A percentile compares a stretch with the other conserved stretches of the same genome.
Conservation (phyloP, 2,113 vertebrate species). For the Oncorhynchus mykiss region DNA sequence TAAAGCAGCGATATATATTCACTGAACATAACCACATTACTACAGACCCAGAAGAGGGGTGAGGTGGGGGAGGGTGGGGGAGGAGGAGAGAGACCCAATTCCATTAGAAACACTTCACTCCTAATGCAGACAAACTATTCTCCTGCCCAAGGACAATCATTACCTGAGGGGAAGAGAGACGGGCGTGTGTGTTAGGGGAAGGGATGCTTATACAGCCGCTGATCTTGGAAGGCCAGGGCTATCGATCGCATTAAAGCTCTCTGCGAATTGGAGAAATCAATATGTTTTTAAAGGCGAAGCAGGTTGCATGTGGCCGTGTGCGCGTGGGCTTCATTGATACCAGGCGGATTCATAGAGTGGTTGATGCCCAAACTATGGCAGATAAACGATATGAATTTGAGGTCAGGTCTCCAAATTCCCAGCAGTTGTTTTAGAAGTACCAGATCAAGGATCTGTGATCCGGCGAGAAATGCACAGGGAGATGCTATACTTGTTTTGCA, state of each 20-base stretch:
- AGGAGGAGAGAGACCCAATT: slow-evolving; percentile 37
- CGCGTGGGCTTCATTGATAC: slow-evolving; percentile 66
- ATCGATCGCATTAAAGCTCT: slow-evolving; percentile 78
- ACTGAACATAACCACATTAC: slow-evolving; percentile 53
- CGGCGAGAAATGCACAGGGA: slow-evolving; percentile 24
- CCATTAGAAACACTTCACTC: slow-evolving; percentile 60
- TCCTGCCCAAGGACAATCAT: slow-evolving; percentile 74
- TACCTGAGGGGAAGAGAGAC: slow-evolving; percentile 65
- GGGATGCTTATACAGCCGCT: slow-evolving; percentile 72
- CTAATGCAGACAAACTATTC: slow-evolving; percentile 69
- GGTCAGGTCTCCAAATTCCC: slow-evolving; percentile 58
- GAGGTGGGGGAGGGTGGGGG: not conserved
- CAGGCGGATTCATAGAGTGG: slow-evolving; percentile 51
- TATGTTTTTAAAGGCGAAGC: slow-evolving; percentile 77
- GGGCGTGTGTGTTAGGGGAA: slow-evolving; percentile 63
- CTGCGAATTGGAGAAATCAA: slow-evolving; percentile 75
- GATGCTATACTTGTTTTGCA: too few relatives aligned
- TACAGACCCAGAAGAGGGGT: slow-evolving; percentile 5
- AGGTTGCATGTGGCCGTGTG: slow-evolving; percentile 59
- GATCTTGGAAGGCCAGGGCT: slow-evolving; percentile 75
- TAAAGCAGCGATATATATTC: slow-evolving; percentile 43
- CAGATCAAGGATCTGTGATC: slow-evolving; percentile 30
- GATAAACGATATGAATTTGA: slow-evolving; percentile 48
- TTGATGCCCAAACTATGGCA: slow-evolving; percentile 1
- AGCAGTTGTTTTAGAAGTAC: slow-evolving; percentile 32